phyloP scores from a whole-genome alignment of 2,113 vertebrate species.

The Rhabdornis inornatus region DNA sequence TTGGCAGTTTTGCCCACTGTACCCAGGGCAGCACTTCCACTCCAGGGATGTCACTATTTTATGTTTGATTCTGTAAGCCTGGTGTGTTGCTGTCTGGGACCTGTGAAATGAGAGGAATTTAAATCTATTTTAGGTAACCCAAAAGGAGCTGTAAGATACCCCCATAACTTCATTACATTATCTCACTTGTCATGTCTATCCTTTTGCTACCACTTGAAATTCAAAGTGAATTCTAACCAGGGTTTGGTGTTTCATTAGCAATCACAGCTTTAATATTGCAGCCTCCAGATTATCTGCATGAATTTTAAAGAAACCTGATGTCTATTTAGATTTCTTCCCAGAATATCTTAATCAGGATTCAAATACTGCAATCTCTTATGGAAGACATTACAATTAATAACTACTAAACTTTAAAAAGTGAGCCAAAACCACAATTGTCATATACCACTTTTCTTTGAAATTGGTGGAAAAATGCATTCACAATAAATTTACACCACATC shows the following conservation, averaged over 20 bases:
- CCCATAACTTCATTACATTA: background rate
- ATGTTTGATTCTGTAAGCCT: slow-evolving; percentile 76
- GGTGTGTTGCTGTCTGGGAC: slow-evolving; percentile 55
- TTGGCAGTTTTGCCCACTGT: slow-evolving; percentile 70
- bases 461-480: background rate
- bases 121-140: background rate
- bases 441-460: background rate
- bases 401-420: background rate
- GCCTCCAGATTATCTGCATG: background rate
- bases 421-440: background rate
- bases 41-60: slow-evolving; percentile 78
- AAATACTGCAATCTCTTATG: background rate
- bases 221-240: background rate
- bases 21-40: slow-evolving; percentile 82
- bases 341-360: background rate
- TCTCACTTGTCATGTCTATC: background rate
- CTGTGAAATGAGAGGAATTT: slow-evolving; percentile 42
- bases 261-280: background rate
- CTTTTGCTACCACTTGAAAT: background rate
- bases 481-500: background rate
- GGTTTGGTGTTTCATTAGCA: background rate
- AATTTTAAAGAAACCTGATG: background rate
- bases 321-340: background rate
- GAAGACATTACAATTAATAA: background rate
- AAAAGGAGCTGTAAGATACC: background rate